Percentiles rank a stretch among this genome's conserved stretches.
Evolutionary conservation across 1,140 invertebrate species (phyloP).

Genomic region (Druon quercuslanigerum): DNA sequence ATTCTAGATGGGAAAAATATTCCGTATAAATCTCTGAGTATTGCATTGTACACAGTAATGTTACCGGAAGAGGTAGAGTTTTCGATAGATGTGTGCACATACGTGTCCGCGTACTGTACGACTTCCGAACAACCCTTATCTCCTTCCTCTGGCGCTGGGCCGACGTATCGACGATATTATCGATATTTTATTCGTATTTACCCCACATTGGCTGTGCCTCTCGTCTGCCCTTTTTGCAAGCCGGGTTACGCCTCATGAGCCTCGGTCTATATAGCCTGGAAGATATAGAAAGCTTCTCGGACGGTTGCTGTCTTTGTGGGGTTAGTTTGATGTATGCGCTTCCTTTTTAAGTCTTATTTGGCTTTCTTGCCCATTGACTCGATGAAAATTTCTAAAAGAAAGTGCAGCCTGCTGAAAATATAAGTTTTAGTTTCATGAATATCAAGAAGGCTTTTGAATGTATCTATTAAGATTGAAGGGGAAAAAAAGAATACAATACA

Average conservation of each 20-base stretch:
- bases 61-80: slow-evolving; percentile 12
- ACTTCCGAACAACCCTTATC: slow-evolving; percentile 38
- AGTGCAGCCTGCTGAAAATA: slow-evolving; percentile 14
- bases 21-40: slow-evolving; percentile 50
- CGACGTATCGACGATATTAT: slow-evolving; percentile 54
- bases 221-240: slow-evolving; percentile 11
- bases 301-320: slow-evolving; percentile 44
- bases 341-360: slow-evolving; percentile 38
- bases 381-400: slow-evolving; percentile 13
- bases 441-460: no score
- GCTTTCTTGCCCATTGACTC: not conserved
- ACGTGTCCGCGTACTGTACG: slow-evolving; percentile 16
- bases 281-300: slow-evolving; percentile 34
- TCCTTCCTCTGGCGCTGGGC: slow-evolving; percentile 35
- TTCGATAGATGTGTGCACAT: not conserved
- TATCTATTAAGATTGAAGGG: no score
- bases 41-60: slow-evolving; percentile 42
- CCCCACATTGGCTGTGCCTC: slow-evolving; percentile 48
- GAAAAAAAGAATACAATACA: no score
- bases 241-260: slow-evolving; percentile 37
- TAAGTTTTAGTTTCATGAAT: not conserved
- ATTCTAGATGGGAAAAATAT: slow-evolving; percentile 48
- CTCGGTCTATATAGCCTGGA: slow-evolving; percentile 30
- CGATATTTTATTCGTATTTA: slow-evolving; percentile 66
- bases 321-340: slow-evolving; percentile 53